Base-by-base conservation (phyloP, 2,888 invertebrate genomes). In the Luperina nickerlii region DNA sequence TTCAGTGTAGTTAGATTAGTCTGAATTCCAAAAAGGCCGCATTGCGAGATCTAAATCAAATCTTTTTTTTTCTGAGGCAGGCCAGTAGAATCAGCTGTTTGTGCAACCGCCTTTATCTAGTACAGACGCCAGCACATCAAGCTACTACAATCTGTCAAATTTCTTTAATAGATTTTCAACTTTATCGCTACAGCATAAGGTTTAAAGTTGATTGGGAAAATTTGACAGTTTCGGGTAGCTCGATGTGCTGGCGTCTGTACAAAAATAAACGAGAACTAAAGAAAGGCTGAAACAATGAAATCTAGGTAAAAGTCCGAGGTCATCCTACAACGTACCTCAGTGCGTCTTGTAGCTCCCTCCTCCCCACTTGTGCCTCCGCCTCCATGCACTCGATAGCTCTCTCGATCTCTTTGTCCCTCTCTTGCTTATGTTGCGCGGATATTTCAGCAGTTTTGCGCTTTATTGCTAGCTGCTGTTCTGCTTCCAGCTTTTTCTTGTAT, bases 351-450 rank as follows among this genome's bases (percentile, higher is more conserved):
- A 98, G 91, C 81, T 98, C 98, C 68, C 91, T 93, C 88, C 97
- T 97, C 2, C 97, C 97, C 4, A 97, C 97, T 72, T 97, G 97
- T 0, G 98, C 97, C 91, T 98, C 98, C 0, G 96, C 97, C 86
- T 98, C 98, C 91, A 98, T 96, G 79, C 97, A 97, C 88, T 97
- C 98, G 72, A 98, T 98, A 0, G 98, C 98, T 27, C 97, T 95
- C 92, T 98, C 98, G 76, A 98, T 98, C 95, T 98, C 98, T 70
- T 97, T 97, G 94, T 99, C 98, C 78, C 98, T 95, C 91, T 98
- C 98, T 73, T 97, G 97, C 92, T 98, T 97, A 91, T 97, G 98
- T 87, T 98, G 97, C 51, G 98, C 98, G 3, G 98, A 94, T 89
- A 98, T 97, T 88, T 97, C 97, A 78, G 97, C 96, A 94, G 98